phyloP scores from a whole-genome alignment of 2,113 vertebrate genomes.

The Uria aalge region DNA sequence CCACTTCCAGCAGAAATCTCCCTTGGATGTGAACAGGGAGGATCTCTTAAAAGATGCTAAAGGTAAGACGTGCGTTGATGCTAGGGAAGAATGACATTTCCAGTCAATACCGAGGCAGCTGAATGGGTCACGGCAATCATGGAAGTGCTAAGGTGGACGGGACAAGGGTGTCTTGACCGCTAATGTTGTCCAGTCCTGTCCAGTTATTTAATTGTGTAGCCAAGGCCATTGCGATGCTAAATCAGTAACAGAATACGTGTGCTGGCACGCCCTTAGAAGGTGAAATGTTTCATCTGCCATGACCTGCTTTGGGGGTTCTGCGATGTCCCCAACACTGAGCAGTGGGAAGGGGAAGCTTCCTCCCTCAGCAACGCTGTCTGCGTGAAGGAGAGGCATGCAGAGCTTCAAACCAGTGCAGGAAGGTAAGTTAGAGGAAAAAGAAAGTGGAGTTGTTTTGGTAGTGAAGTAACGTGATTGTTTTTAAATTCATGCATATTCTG shows the following conservation, averaged over 20 bases:
- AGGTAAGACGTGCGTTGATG: constrained; percentile 14
- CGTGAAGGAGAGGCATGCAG: background rate
- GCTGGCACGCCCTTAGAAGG: background rate
- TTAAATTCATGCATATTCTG: background rate
- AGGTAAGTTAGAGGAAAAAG: constrained; percentile 33
- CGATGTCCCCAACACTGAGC: background rate
- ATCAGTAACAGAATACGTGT: background rate
- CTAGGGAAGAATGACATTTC: background rate
- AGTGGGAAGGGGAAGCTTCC: background rate
- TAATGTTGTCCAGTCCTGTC: constrained; percentile 19
- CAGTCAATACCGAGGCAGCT: background rate
- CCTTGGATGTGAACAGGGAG: constrained; percentile 30
- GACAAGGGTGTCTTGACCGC: background rate
- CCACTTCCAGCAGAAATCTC: constrained; percentile 49
- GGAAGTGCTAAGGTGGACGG: background rate
- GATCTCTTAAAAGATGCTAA: constrained; percentile 40
- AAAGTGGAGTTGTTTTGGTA: background rate
- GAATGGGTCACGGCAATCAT: background rate
- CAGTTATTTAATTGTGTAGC: constrained; percentile 2
- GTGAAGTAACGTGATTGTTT: background rate
- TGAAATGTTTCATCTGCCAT: background rate
- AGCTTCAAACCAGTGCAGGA: background rate
- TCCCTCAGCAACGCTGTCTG: background rate
- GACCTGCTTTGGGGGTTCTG: background rate
- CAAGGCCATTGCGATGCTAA: background rate